Evolutionary conservation across 2,113 vertebrate genomes (phyloP).

Genomic region (Picathartes gymnocephalus): DNA sequence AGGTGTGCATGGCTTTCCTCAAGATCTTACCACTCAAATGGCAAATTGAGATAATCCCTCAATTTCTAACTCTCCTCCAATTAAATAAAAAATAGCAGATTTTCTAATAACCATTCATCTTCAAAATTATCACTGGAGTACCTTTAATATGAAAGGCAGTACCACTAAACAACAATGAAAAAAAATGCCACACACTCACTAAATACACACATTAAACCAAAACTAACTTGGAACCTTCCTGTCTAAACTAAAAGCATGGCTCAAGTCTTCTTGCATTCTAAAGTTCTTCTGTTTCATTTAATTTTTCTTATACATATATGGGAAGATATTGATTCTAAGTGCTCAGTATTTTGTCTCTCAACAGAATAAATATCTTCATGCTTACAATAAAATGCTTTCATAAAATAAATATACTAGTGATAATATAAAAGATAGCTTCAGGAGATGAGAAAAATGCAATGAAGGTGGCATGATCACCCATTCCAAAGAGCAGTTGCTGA

Average conservation of each 20-base stretch:
- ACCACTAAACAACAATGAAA: not conserved
- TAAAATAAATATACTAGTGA: not conserved
- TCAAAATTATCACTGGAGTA: not conserved
- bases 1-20: not conserved
- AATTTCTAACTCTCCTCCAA: not conserved
- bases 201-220: not conserved
- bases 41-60: not conserved
- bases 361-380: not conserved
- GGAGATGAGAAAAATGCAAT: not conserved
- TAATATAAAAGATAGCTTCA: not conserved
- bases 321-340: not conserved
- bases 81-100: not conserved
- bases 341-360: not conserved
- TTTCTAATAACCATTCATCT: not conserved
- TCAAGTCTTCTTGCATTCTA: not conserved
- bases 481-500: not conserved
- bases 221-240: not conserved
- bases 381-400: not conserved
- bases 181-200: not conserved
- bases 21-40: not conserved
- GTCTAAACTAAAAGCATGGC: not conserved
- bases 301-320: not conserved
- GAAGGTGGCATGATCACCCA: not conserved
- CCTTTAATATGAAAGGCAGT: not conserved
- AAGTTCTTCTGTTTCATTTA: not conserved